Conservation (phyloP, 2,113 vertebrate genomes). For the Hippocampus zosterae region DNA sequence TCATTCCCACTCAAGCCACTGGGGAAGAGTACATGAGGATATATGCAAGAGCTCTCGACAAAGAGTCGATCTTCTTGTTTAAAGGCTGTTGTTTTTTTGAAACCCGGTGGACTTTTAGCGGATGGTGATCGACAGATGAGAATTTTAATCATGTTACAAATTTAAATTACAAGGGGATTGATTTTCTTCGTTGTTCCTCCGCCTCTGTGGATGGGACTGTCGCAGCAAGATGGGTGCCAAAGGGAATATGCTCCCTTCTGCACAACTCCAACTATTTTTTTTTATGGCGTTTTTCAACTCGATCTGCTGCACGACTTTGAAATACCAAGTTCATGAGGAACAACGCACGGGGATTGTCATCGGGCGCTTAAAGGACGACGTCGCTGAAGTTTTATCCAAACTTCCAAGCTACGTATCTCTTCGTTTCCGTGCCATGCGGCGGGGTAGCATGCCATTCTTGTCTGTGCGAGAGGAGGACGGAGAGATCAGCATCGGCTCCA, state of each 20-base stretch:
- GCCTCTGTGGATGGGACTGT: conserved; percentile 43
- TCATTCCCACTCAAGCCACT: conserved; percentile 9
- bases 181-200: not conserved
- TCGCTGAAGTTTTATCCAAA: conserved; percentile 79
- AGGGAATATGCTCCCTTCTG: conserved; percentile 51
- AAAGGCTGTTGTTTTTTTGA: not conserved
- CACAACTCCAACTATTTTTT: conserved; percentile 60
- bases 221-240: conserved; percentile 47
- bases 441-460: conserved; percentile 79
- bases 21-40: conserved; percentile 45
- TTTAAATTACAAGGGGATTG: conserved; percentile 32
- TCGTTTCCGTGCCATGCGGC: conserved; percentile 91
- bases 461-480: conserved; percentile 88
- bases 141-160: conserved; percentile 49
- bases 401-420: conserved; percentile 80
- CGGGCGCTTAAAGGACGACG: conserved; percentile 85
- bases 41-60: conserved; percentile 44
- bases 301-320: conserved; percentile 79
- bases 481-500: conserved; percentile 86
- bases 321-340: conserved; percentile 95
- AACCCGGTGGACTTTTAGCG: not conserved
- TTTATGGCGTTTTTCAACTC: conserved; percentile 47
- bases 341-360: conserved; percentile 89
- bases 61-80: not conserved
- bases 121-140: conserved; percentile 16